Conservation (phyloP, 1,140 invertebrate species). For the Plectrocnemia conspersa region DNA sequence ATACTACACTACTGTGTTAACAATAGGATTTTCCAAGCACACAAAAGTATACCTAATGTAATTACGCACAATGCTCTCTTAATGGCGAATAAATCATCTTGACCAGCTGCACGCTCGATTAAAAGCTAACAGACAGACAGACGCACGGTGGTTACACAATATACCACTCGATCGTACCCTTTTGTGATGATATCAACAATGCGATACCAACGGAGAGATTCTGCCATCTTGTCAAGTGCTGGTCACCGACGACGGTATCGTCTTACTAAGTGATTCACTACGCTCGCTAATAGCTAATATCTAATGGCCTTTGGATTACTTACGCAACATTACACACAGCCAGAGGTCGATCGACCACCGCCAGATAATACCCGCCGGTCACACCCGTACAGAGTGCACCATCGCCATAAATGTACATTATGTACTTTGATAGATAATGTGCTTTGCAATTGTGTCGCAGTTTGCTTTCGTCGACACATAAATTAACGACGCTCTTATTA, state of each 20-base stretch:
- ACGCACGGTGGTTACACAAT: neutral
- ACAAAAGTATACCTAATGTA: too few relatives aligned
- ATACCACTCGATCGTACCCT: too few relatives aligned
- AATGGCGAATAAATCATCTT: too few relatives aligned
- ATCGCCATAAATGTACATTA: neutral
- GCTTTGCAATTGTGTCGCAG: neutral
- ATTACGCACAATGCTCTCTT: too few relatives aligned
- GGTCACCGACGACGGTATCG: constrained; percentile 29
- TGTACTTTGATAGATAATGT: neutral
- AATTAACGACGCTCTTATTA: too few relatives aligned
- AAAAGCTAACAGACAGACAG: neutral
- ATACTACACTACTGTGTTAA: too few relatives aligned
- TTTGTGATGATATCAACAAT: neutral
- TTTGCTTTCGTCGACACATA: neutral
- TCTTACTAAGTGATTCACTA: constrained; percentile 35
- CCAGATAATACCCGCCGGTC: constrained; percentile 9
- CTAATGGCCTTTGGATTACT: constrained; percentile 35
- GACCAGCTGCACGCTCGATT: neutral
- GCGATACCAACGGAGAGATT: neutral
- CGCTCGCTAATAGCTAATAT: constrained; percentile 36
- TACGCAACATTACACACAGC: constrained; percentile 34
- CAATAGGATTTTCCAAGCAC: too few relatives aligned
- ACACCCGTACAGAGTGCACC: neutral
- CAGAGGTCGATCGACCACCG: constrained; percentile 16
- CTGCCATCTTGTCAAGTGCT: constrained; percentile 26